Percentiles rank a stretch among this genome's conserved stretches.
These are phyloP conservation scores for Nasalis larvatus DNA, from an alignment of 2,113 vertebrate genomes.

Conservation along the genomic window DNA sequence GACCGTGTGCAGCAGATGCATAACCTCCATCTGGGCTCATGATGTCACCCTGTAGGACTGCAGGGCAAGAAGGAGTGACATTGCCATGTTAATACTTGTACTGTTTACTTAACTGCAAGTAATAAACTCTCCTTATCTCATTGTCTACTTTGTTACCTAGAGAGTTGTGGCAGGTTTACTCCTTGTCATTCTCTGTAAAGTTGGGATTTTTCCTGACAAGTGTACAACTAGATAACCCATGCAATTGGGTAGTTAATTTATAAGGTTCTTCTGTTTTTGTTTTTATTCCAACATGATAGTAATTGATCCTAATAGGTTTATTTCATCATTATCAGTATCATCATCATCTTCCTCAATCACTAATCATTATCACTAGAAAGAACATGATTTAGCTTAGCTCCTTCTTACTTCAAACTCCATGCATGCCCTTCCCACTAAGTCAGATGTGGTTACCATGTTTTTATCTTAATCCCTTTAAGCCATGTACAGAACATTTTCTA, in stretches of 20 bases:
- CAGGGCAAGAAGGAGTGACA: not conserved
- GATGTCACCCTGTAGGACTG: not conserved
- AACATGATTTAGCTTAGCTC: not conserved
- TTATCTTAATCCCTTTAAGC: not conserved
- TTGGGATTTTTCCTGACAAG: not conserved
- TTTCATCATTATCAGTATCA: not conserved
- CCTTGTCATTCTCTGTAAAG: not conserved
- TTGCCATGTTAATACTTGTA: not conserved
- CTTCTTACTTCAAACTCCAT: not conserved
- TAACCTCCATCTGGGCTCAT: not conserved
- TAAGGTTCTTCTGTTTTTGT: not conserved
- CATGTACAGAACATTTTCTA: not conserved
- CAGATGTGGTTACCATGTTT: not conserved
- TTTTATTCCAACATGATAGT: not conserved
- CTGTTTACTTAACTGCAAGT: not conserved
- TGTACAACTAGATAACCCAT: not conserved
- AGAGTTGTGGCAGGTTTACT: not conserved
- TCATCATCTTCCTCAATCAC: not conserved
- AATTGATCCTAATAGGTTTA: not conserved
- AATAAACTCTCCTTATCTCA: not conserved
- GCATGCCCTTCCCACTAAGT: not conserved
- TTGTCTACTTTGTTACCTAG: not conserved
- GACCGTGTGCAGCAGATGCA: rapidly evolving
- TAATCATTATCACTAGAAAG: not conserved
- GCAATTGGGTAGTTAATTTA: not conserved